These are phyloP conservation scores for Araneus ventricosus DNA, from an alignment of 1,140 invertebrate genomes.

Conservation along the genomic window DNA sequence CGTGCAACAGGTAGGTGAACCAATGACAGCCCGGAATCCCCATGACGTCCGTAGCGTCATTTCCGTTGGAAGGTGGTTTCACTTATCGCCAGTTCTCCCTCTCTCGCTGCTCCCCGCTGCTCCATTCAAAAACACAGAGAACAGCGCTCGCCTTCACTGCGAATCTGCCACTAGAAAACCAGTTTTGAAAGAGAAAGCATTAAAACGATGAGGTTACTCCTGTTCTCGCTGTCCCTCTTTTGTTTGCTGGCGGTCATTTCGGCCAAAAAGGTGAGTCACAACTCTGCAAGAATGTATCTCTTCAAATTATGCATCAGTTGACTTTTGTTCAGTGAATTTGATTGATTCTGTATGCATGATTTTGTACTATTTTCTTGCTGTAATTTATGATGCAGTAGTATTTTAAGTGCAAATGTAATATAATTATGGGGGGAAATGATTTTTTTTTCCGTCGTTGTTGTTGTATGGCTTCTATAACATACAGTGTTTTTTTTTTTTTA, in stretches of 20 bases:
- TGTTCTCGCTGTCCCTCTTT: background rate
- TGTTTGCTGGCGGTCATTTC: slow-evolving; percentile 21
- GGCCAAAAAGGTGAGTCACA: slow-evolving; percentile 52
- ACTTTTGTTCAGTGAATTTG: background rate
- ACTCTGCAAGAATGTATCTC: background rate
- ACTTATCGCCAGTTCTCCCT: background rate
- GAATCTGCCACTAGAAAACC: background rate
- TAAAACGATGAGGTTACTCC: slow-evolving; percentile 36
- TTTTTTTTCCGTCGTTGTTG: no score
- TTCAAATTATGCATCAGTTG: background rate
- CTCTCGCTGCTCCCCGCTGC: background rate
- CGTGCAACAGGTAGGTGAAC: slow-evolving; percentile 43
- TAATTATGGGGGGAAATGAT: no score
- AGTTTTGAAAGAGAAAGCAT: slow-evolving; percentile 7
- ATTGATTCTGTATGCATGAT: no score
- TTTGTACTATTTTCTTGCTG: no score
- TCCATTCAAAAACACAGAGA: background rate
- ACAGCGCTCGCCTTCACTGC: background rate
- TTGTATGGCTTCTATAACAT: no score
- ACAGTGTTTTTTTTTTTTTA: no score
- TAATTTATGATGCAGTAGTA: no score
- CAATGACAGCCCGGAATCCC: slow-evolving; percentile 12
- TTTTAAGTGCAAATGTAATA: no score
- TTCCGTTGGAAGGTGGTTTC: slow-evolving; percentile 31
- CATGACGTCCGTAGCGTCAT: slow-evolving; percentile 48